These are phyloP conservation scores for Drosophila birchii DNA, from an alignment of 2,888 invertebrate genomes.

Conservation along the genomic window DNA sequence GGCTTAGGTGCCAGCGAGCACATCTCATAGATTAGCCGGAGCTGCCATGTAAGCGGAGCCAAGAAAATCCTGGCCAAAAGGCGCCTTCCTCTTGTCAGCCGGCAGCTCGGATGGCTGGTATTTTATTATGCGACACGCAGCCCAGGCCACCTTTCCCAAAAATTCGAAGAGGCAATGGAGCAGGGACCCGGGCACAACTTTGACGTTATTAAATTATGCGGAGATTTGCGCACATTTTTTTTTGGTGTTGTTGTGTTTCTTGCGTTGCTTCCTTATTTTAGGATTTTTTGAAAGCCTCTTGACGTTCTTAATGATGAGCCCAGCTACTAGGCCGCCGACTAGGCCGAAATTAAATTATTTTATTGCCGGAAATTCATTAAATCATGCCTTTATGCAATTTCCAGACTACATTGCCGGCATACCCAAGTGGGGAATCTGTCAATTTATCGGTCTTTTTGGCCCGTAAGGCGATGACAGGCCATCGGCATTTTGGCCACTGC, in stretches of 20 bases:
- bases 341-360: slow-evolving; percentile 77
- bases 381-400: slow-evolving; percentile 70
- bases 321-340: slow-evolving; percentile 37
- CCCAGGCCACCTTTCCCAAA: slow-evolving; percentile 46
- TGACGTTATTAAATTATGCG: slow-evolving; percentile 79
- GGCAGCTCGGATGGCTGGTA: slow-evolving; percentile 24
- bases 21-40: slow-evolving; percentile 66
- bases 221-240: slow-evolving; percentile 72
- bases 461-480: slow-evolving; percentile 36
- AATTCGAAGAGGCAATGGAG: slow-evolving; percentile 20
- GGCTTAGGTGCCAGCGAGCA: slow-evolving; percentile 57
- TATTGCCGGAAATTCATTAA: slow-evolving; percentile 79
- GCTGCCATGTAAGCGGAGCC: slow-evolving; percentile 46
- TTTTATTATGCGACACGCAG: slow-evolving; percentile 76
- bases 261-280: slow-evolving; percentile 13
- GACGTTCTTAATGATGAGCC: slow-evolving; percentile 74
- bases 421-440: slow-evolving; percentile 52
- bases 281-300: slow-evolving; percentile 60
- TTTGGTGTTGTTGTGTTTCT: slow-evolving; percentile 23
- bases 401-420: slow-evolving; percentile 55
- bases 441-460: slow-evolving; percentile 45
- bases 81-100: slow-evolving; percentile 43
- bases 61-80: slow-evolving; percentile 48
- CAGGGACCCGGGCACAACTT: slow-evolving; percentile 44
- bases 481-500: slow-evolving; percentile 47